These are phyloP conservation scores for Pseudochirops corinnae DNA, from an alignment of 2,797 vertebrate genomes.

Conservation along the genomic window DNA sequence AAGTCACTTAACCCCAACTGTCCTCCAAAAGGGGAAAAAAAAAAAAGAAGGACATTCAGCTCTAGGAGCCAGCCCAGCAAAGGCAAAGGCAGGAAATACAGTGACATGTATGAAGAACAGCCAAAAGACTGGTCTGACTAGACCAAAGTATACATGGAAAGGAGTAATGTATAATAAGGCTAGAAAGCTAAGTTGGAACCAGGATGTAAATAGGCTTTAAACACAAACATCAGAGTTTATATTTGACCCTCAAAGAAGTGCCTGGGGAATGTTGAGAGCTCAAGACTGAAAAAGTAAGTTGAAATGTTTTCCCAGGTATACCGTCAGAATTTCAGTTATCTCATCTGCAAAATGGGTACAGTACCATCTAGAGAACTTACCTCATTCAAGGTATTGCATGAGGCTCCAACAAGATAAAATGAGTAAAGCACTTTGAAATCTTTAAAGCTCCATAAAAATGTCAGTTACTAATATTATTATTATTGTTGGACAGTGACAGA, in stretches of 20 bases:
- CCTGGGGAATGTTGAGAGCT: background rate
- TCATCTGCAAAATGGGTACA: background rate
- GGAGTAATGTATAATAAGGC: background rate
- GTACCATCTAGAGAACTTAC: background rate
- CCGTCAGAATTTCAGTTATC: background rate
- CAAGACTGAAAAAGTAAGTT: background rate
- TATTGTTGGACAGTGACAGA: conserved; percentile 45
- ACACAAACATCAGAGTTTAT: background rate
- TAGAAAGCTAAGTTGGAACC: background rate
- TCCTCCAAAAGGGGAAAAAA: no score
- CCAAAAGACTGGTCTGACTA: background rate
- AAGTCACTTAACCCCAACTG: no score
- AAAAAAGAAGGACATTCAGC: background rate
- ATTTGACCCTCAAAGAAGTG: background rate
- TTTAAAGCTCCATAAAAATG: background rate
- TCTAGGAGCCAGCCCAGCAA: background rate
- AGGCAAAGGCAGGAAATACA: background rate
- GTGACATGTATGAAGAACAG: background rate
- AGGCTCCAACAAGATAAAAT: background rate
- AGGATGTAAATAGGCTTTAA: background rate
- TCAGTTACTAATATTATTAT: conserved; percentile 11
- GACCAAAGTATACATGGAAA: background rate
- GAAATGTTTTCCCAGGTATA: background rate
- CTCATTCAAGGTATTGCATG: background rate
- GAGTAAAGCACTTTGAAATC: background rate